Percentiles rank a stretch among this genome's conserved stretches.
These are phyloP conservation scores for Mesoclemmys tuberculata DNA, from an alignment of 2,113 vertebrate genomes.

Conservation along the genomic window DNA sequence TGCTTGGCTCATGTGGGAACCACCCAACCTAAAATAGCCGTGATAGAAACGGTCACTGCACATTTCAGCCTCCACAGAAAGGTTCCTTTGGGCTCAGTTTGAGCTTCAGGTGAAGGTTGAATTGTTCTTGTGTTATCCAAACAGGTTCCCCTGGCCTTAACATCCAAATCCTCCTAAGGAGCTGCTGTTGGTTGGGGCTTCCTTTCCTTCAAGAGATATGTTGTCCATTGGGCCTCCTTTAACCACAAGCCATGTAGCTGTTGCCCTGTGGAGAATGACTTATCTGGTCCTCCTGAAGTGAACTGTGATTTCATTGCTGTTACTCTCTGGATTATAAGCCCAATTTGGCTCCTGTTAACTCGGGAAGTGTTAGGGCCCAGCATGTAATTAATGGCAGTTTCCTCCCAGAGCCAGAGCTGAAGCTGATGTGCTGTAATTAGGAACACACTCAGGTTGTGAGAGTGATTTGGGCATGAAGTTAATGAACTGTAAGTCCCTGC, in stretches of 20 bases:
- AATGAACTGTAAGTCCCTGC: conserved; percentile 63
- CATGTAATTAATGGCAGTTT: conserved; percentile 65
- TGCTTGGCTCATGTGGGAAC: neutral
- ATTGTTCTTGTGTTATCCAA: neutral
- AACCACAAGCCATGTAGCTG: neutral
- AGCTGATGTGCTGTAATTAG: conserved; percentile 76
- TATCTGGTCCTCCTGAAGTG: neutral
- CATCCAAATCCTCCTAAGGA: neutral
- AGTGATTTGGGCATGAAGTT: conserved; percentile 64
- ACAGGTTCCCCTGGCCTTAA: neutral
- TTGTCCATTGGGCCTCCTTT: conserved; percentile 20
- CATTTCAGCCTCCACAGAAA: neutral
- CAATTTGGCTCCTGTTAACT: conserved; percentile 57
- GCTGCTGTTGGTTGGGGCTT: neutral
- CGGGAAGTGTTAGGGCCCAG: conserved; percentile 41
- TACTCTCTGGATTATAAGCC: conserved; percentile 18
- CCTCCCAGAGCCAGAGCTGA: neutral
- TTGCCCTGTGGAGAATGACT: neutral
- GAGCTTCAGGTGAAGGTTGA: neutral
- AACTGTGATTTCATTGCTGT: conserved; percentile 39
- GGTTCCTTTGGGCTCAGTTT: neutral
- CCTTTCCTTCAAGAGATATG: neutral
- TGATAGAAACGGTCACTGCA: neutral
- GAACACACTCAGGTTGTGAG: conserved; percentile 55
- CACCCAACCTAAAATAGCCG: neutral